These are phyloP conservation scores for Basileuterus tristriatus DNA, from an alignment of 2,797 vertebrate species.

Conservation along the genomic window DNA sequence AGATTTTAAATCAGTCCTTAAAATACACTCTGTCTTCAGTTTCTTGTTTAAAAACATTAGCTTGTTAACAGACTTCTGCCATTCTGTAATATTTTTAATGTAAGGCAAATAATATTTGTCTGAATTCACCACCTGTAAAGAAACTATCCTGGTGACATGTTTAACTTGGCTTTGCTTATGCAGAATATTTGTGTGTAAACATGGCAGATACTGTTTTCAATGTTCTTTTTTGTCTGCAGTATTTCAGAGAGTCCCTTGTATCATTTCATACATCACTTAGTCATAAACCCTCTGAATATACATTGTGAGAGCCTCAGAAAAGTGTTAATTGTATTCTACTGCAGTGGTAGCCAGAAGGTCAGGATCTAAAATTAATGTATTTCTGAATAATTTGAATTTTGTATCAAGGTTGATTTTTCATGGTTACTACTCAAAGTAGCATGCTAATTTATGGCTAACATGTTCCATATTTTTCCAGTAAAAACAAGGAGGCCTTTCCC, in stretches of 20 bases:
- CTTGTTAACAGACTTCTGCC: background rate
- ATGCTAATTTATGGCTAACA: background rate
- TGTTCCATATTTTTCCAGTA: background rate
- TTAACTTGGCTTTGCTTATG: background rate
- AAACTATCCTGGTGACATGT: background rate
- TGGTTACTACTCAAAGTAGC: background rate
- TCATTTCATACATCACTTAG: background rate
- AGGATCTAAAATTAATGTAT: conserved; percentile 29
- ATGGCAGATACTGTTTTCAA: background rate
- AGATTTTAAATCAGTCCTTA: background rate
- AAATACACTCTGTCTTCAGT: background rate
- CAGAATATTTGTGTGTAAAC: background rate
- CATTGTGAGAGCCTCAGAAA: background rate
- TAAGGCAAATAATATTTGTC: background rate
- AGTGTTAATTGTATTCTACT: conserved; percentile 17
- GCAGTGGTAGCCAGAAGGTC: conserved; percentile 28
- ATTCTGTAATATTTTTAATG: background rate
- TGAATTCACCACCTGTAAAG: background rate
- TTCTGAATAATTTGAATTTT: conserved; percentile 34
- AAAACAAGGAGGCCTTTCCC: background rate
- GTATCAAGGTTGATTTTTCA: conserved; percentile 34
- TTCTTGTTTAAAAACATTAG: background rate
- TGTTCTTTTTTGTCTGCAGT: background rate
- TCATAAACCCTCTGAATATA: conserved; percentile 3
- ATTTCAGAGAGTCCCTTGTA: background rate